Percentiles rank a stretch among this genome's conserved stretches.
Evolutionary conservation across 2,797 vertebrate species (phyloP).

Genomic region (Pterois miles): DNA sequence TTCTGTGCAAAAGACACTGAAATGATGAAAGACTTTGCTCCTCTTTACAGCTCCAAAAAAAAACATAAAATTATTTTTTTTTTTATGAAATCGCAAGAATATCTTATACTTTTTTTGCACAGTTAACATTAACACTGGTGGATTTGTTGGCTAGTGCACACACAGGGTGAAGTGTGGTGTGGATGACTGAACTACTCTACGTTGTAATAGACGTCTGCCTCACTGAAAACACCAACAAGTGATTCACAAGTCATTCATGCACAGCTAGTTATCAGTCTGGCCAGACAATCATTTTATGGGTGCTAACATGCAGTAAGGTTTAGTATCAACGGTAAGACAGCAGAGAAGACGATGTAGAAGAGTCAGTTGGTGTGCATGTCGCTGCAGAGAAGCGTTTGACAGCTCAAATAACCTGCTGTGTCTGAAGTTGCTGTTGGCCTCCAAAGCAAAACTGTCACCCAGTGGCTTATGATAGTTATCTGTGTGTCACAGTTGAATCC

Average conservation of each 20-base stretch:
- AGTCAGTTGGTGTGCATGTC: not conserved
- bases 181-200: not conserved
- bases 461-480: not conserved
- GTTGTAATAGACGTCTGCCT: not conserved
- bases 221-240: not conserved
- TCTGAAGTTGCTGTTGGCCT: not conserved
- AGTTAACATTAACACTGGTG: not conserved
- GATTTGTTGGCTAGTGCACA: not conserved
- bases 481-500: not conserved
- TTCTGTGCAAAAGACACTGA: not conserved
- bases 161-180: not conserved
- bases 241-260: not conserved
- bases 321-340: not conserved
- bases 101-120: not conserved
- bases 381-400: not conserved
- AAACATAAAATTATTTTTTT: no score
- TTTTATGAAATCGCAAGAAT: not conserved
- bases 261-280: not conserved
- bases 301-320: not conserved
- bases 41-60: not conserved
- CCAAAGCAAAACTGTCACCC: conserved; percentile 1
- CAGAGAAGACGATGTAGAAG: not conserved
- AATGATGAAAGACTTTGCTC: not conserved
- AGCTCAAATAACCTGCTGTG: not conserved
- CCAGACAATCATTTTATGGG: not conserved